These are phyloP conservation scores for Horisme vitalbata DNA, from an alignment of 2,888 invertebrate species.

Conservation along the genomic window DNA sequence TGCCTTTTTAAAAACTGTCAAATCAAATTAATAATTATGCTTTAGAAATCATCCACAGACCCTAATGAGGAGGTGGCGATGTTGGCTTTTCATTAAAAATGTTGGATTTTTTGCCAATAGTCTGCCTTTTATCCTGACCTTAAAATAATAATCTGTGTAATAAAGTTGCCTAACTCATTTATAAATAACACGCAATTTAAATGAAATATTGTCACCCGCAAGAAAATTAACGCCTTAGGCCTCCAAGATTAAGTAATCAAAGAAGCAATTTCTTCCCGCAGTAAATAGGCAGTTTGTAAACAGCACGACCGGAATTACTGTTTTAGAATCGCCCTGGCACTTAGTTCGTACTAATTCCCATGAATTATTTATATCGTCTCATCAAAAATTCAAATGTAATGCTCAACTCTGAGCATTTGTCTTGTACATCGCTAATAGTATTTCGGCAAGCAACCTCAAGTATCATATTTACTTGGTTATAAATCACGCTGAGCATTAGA, in stretches of 20 bases:
- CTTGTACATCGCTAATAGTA: slow-evolving; percentile 19
- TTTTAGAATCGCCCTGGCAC: slow-evolving; percentile 21
- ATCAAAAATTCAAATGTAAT: slow-evolving; percentile 36
- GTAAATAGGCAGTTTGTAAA: slow-evolving; percentile 37
- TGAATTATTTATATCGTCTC: slow-evolving; percentile 38
- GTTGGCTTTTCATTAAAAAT: too few species aligned
- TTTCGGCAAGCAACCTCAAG: background rate
- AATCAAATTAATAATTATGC: too few species aligned
- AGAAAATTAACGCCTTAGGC: slow-evolving; percentile 37
- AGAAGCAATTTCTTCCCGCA: slow-evolving; percentile 30
- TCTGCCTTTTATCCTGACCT: too few species aligned
- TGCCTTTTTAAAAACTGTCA: too few species aligned
- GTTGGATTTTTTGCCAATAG: too few species aligned
- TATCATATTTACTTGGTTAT: slow-evolving; percentile 27
- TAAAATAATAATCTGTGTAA: too few species aligned
- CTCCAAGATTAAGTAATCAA: slow-evolving; percentile 44
- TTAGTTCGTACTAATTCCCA: slow-evolving; percentile 27
- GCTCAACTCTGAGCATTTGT: slow-evolving; percentile 33
- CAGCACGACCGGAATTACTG: slow-evolving; percentile 33
- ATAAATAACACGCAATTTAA: slow-evolving; percentile 35
- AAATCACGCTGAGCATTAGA: slow-evolving; percentile 12
- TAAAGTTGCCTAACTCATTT: too few species aligned
- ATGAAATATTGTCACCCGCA: slow-evolving; percentile 33
- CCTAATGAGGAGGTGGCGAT: too few species aligned
- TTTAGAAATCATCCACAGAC: too few species aligned